Conservation (phyloP, 2,113 vertebrate genomes). For the Haliaeetus leucogaster region DNA sequence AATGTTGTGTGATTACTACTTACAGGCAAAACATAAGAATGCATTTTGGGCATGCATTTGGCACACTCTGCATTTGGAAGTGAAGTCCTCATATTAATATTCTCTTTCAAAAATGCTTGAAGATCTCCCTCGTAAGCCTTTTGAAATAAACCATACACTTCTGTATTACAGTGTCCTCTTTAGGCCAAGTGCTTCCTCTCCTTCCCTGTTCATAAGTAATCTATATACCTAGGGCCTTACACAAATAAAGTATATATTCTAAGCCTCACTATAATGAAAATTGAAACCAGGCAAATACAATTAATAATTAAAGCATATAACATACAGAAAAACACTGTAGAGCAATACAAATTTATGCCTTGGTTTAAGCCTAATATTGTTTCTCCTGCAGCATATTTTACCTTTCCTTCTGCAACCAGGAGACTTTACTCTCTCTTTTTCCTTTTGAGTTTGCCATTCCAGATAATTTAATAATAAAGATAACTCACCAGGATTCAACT, state of each 20-base stretch:
- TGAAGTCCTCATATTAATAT: background rate
- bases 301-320: background rate
- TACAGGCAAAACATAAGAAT: background rate
- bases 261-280: background rate
- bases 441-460: background rate
- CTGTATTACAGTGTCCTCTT: background rate
- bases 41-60: background rate
- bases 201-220: background rate
- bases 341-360: background rate
- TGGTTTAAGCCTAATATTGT: background rate
- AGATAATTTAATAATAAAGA: background rate
- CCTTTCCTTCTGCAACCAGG: background rate
- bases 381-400: background rate
- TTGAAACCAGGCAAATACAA: background rate
- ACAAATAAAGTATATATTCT: background rate
- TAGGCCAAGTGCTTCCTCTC: background rate
- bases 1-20: background rate
- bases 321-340: background rate
- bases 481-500: background rate
- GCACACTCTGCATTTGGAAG: background rate
- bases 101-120: background rate
- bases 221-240: background rate
- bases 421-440: background rate
- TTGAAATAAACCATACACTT: background rate
- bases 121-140: background rate